Evolutionary conservation across 2,888 invertebrate species (phyloP).

Genomic region (Rotaria socialis): DNA sequence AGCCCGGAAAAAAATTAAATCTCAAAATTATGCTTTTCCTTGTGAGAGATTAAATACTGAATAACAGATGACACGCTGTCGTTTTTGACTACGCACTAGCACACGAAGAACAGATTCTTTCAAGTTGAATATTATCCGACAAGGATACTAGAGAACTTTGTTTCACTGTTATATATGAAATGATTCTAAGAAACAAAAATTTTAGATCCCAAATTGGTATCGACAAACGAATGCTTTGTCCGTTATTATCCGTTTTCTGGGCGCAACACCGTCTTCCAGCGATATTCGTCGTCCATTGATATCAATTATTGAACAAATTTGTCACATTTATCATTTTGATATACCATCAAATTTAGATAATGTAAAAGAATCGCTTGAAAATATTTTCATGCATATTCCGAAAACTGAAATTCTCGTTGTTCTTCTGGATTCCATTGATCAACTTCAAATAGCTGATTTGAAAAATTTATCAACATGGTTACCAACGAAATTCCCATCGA

Average conservation of each 20-base stretch:
- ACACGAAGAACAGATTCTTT: too few species aligned
- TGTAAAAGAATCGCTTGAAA: background rate
- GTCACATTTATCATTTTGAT: background rate
- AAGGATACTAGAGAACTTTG: too few species aligned
- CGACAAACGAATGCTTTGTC: background rate
- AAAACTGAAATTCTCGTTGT: background rate
- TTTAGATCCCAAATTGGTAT: background rate
- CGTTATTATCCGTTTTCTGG: background rate
- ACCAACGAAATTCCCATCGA: background rate
- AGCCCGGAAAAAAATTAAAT: too few species aligned
- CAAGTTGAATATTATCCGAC: too few species aligned
- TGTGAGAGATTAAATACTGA: too few species aligned
- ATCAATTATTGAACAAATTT: constrained; percentile 10
- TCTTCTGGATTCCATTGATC: constrained; percentile 30
- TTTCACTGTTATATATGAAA: too few species aligned
- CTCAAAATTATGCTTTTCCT: too few species aligned
- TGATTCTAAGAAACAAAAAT: background rate
- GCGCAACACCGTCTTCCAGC: background rate
- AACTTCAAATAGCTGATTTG: background rate
- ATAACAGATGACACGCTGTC: too few species aligned
- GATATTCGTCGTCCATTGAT: constrained; percentile 4
- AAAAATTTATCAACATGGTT: background rate
- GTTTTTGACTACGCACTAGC: too few species aligned
- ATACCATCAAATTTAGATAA: background rate
- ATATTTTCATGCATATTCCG: background rate